Evolutionary conservation across 2,888 invertebrate species (phyloP), one percentile per base, ranked within the genome.

Genomic region (Drosophila setosimentum): DNA sequence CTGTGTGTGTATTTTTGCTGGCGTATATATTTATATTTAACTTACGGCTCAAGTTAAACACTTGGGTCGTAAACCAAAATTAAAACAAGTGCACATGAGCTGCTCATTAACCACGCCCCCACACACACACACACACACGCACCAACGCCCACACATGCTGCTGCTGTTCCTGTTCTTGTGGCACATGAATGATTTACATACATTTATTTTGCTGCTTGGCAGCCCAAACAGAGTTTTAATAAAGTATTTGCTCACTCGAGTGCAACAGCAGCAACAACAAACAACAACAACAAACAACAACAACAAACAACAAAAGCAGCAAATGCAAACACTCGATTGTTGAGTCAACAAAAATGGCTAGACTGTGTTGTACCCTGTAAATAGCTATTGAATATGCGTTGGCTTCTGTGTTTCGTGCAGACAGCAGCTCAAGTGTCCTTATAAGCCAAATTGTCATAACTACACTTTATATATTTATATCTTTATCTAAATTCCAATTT

Each of bases 231-330:
- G 81, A 79, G 86, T 87, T 82, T 85, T 87, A 89, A 87, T 87
- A 87, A 87, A 87, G 88, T 87, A 87, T 89, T 89, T 87, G 82
- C 83, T 79, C 85, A 82, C 76, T 79, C 83, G 72, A 86, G 79
- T 86, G 86, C 79, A 86, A 75, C 77, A 82, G 73, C 66, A 77
- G 70, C 70, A 76, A 30, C 27, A 67, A 11, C 49, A 49, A 49
- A 27, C 27, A 62, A 66, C 55, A 62, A 27, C 33, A 35, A 33
- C 21, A 32, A 51, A 53, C 79, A 75, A 73, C 73, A 65, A 50
- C 54, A 60, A 66, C 65, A 68, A 45, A 16, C 45, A 45, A 24
- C 21, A 21, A 45, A 24, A 45, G 45, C 24, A 45, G 48, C 61
- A 68, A 80, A 57, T 48, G 60, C 73, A 82, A 82, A 79, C 68